Percentiles rank a stretch among this genome's conserved stretches.
Evolutionary conservation across 1,140 invertebrate genomes (phyloP).

Genomic region (Drosophila gunungcola): DNA sequence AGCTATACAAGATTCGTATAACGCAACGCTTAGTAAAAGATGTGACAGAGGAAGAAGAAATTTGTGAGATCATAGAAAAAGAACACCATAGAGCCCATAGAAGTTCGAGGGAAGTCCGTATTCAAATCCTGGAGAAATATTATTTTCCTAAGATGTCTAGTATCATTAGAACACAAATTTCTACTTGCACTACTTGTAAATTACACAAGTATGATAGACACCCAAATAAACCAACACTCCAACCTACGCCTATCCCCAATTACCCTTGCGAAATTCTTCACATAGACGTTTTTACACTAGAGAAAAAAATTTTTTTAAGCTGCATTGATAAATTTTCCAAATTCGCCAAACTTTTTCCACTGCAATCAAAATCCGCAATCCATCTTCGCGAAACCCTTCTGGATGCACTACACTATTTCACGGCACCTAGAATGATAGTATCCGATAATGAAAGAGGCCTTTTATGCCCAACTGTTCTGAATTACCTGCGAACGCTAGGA

Average conservation of each 20-base stretch:
- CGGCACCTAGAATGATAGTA: background rate
- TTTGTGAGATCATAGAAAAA: no score
- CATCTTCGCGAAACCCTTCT: constrained; percentile 1
- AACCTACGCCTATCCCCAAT: background rate
- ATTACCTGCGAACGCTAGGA: background rate
- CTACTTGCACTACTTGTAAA: no score
- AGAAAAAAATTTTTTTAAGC: background rate
- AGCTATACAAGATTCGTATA: no score
- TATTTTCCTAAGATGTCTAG: no score
- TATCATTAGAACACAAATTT: no score
- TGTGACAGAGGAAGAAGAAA: no score
- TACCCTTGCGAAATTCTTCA: constrained; percentile 1
- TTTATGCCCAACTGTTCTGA: background rate
- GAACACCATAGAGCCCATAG: no score
- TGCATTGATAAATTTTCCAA: background rate
- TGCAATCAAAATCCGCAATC: background rate
- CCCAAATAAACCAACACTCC: no score
- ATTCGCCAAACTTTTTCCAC: background rate
- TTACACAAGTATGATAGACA: no score
- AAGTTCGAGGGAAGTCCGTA: no score
- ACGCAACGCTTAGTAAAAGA: no score
- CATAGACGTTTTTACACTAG: background rate
- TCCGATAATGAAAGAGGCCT: background rate
- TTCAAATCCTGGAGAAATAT: no score
- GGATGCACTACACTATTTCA: constrained; percentile 13